These are phyloP conservation scores for Acanthurus tractus DNA, from an alignment of 2,797 vertebrate species.

Conservation along the genomic window DNA sequence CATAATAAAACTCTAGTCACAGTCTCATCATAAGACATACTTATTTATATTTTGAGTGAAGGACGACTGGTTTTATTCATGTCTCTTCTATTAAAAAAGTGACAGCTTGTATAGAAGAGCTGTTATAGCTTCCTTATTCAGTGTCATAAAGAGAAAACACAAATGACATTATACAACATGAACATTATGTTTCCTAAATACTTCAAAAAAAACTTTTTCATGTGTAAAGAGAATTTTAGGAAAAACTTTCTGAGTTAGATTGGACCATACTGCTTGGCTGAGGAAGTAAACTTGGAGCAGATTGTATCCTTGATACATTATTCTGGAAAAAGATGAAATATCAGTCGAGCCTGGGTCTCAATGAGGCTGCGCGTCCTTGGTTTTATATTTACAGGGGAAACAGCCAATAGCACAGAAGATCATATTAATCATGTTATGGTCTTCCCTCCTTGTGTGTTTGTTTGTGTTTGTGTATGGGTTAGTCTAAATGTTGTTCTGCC, in stretches of 20 bases:
- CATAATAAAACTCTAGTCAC: constrained; percentile 48
- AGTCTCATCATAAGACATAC: constrained; percentile 47
- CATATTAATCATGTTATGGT: constrained; percentile 58
- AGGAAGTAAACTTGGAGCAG: constrained; percentile 41
- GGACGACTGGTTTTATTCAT: constrained; percentile 42
- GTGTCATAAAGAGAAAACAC: constrained; percentile 1
- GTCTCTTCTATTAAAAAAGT: constrained; percentile 44
- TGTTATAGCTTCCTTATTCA: constrained; percentile 12
- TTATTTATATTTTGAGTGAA: constrained; percentile 54
- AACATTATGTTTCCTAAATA: not conserved
- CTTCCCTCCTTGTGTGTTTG: constrained; percentile 28
- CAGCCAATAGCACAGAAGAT: constrained; percentile 47
- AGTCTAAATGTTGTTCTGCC: constrained; percentile 59
- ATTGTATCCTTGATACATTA: constrained; percentile 56
- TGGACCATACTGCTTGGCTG: constrained; percentile 32
- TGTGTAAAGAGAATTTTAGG: constrained; percentile 26
- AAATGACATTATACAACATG: constrained; percentile 27
- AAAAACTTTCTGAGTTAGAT: constrained; percentile 33
- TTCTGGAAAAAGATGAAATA: constrained; percentile 55
- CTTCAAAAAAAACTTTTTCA: not conserved
- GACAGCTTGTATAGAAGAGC: constrained; percentile 29
- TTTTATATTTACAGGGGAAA: constrained; percentile 61
- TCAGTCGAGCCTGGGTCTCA: constrained; percentile 47
- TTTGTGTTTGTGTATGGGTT: constrained; percentile 51
- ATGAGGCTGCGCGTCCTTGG: constrained; percentile 51